These are phyloP conservation scores for Phaetusa simplex DNA, from an alignment of 2,113 vertebrate genomes.

Conservation along the genomic window DNA sequence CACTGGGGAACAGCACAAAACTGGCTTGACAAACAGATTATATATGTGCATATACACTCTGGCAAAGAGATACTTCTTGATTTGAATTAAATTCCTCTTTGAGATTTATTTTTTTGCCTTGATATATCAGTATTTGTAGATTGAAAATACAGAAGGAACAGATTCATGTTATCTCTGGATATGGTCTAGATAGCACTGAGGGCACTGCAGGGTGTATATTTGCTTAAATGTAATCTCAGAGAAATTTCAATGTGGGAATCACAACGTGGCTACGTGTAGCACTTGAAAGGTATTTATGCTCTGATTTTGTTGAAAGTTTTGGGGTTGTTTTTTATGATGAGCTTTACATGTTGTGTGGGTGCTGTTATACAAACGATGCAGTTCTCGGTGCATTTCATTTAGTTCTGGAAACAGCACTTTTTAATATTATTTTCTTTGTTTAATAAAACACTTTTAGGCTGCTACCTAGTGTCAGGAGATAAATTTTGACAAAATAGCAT, in stretches of 20 bases:
- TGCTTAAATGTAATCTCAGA: background rate
- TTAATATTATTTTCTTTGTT: background rate
- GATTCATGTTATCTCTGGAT: background rate
- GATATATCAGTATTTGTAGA: background rate
- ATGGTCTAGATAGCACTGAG: background rate
- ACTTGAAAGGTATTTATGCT: background rate
- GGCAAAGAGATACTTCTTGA: background rate
- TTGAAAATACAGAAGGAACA: background rate
- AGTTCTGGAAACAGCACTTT: background rate
- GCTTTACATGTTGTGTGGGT: background rate
- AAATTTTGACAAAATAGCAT: background rate
- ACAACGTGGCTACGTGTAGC: accelerated
- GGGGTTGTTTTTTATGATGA: background rate
- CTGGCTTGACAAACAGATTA: background rate
- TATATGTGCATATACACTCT: background rate
- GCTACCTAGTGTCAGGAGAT: background rate
- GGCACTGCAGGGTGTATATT: background rate
- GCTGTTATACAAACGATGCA: background rate
- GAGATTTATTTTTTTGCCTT: background rate
- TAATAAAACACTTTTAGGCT: background rate
- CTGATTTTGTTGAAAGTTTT: background rate
- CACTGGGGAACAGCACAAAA: background rate
- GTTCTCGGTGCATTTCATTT: background rate
- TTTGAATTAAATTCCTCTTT: background rate
- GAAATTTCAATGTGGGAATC: background rate